Evolutionary conservation across 2,888 invertebrate genomes (phyloP).

Genomic region (Syrista parreyssii): DNA sequence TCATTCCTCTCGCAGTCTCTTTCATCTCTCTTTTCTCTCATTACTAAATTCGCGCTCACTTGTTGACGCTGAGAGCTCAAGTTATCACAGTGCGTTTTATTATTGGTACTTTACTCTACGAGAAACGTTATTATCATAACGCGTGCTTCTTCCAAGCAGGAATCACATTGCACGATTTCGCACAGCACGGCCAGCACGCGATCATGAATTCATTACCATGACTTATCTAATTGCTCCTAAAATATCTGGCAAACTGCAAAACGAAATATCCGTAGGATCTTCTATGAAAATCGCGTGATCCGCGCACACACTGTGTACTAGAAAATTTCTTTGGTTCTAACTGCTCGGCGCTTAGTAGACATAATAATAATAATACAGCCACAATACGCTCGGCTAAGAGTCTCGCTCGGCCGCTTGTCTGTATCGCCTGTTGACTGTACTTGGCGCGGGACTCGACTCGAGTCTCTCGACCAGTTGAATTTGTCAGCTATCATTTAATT

Average conservation of each 20-base stretch:
- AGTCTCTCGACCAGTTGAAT: not conserved
- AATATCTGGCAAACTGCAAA: not conserved
- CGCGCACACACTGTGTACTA: not conserved
- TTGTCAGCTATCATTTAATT: not conserved
- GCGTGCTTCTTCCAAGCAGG: not conserved
- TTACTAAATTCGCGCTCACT: not conserved
- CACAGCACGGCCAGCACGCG: not conserved
- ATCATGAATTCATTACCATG: not conserved
- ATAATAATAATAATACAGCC: not conserved
- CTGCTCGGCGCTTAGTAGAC: not conserved
- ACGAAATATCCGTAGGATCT: not conserved
- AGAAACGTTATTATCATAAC: not conserved
- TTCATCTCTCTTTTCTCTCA: not conserved
- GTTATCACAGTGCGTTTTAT: slow-evolving; percentile 23
- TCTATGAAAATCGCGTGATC: not conserved
- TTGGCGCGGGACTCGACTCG: too few species aligned
- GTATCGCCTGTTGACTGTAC: too few species aligned
- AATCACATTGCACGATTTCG: not conserved
- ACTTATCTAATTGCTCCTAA: not conserved
- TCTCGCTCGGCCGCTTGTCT: too few species aligned
- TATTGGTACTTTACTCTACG: slow-evolving; percentile 14
- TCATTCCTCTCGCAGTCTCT: slow-evolving; percentile 22
- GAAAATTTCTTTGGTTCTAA: not conserved
- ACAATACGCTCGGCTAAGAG: not conserved
- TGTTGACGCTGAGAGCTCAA: slow-evolving; percentile 1